These are phyloP conservation scores for Cylindroiulus punctatus DNA, from an alignment of 2,888 invertebrate species.

Conservation along the genomic window DNA sequence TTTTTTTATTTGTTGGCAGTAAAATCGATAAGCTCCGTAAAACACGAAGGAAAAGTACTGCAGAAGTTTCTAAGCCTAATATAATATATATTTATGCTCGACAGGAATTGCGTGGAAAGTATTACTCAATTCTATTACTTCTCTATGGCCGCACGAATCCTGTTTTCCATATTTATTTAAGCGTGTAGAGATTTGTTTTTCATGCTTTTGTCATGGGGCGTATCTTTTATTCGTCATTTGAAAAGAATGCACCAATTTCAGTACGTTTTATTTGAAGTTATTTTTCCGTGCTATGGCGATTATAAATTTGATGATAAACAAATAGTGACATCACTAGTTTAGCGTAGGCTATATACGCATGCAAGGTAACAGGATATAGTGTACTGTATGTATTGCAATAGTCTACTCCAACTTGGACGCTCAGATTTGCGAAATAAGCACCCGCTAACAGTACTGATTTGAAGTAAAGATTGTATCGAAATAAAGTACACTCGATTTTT, in stretches of 20 bases:
- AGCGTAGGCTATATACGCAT: background rate
- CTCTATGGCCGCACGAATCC: background rate
- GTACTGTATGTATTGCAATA: background rate
- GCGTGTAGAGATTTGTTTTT: background rate
- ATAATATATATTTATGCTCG: background rate
- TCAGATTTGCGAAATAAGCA: background rate
- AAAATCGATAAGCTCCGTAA: constrained; percentile 7
- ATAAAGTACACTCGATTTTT: background rate
- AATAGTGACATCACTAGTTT: background rate
- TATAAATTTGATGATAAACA: constrained; percentile 16
- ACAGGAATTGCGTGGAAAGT: background rate
- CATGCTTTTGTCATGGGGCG: background rate
- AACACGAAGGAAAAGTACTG: background rate
- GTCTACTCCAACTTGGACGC: background rate
- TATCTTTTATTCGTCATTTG: background rate
- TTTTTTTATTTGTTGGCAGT: background rate
- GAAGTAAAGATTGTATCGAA: background rate
- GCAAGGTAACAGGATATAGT: background rate
- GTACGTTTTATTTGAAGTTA: too few species aligned
- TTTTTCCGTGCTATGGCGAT: background rate
- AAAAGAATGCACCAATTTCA: background rate
- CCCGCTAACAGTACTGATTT: background rate
- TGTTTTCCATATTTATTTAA: constrained; percentile 7
- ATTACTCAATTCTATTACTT: background rate
- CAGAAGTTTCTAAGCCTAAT: background rate